A percentile compares a stretch with the other conserved stretches of the same genome.
phyloP scores from a whole-genome alignment of 2,113 vertebrate genomes.

The Actinemys pallida region DNA sequence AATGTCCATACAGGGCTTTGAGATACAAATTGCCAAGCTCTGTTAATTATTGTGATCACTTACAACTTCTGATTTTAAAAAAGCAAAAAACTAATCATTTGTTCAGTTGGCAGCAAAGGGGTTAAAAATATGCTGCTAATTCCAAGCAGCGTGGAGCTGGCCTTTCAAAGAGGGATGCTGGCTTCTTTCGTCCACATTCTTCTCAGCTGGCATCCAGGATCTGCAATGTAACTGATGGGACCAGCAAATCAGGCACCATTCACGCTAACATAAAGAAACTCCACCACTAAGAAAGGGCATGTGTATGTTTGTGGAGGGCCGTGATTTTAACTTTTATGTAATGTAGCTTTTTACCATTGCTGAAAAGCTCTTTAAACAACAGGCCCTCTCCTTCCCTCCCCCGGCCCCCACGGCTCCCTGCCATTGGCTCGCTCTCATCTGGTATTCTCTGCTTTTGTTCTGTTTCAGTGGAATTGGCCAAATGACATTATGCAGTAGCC shows the following conservation, averaged over 20 bases:
- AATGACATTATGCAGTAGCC: neutral
- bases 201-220: neutral
- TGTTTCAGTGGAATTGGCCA: slow-evolving; percentile 29
- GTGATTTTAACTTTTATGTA: neutral
- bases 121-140: slow-evolving; percentile 26
- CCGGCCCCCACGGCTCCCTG: slow-evolving; percentile 7
- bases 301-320: neutral
- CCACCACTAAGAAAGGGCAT: neutral
- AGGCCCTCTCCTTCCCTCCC: neutral
- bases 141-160: neutral
- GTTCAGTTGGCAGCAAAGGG: neutral
- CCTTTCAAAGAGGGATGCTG: neutral
- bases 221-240: neutral
- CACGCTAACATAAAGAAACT: neutral
- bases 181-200: neutral
- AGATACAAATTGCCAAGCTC: neutral
- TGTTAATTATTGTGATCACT: neutral
- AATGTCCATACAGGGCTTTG: neutral
- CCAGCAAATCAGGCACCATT: neutral
- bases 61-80: neutral
- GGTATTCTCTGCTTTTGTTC: slow-evolving; percentile 57
- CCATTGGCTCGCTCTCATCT: rapidly evolving
- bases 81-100: neutral
- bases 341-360: rapidly evolving
- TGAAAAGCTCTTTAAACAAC: neutral